Conservation (phyloP, 2,113 vertebrate species). For the Psilopsiagon aymara region DNA sequence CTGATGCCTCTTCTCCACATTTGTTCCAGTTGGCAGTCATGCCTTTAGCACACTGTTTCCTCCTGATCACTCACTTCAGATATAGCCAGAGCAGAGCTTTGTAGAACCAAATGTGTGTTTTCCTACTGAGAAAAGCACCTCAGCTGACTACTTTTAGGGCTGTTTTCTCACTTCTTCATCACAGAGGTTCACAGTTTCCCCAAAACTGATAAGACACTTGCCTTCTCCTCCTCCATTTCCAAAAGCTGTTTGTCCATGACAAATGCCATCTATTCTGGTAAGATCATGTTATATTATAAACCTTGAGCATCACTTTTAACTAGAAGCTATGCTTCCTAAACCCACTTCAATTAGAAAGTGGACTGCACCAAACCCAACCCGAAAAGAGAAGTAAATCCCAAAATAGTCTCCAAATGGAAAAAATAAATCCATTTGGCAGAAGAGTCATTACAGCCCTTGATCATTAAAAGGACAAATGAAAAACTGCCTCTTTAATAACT, state of each 20-base stretch:
- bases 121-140: not conserved
- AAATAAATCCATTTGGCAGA: not conserved
- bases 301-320: not conserved
- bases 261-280: not conserved
- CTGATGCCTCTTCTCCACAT: not conserved
- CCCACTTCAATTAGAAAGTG: not conserved
- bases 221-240: not conserved
- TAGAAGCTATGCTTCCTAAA: not conserved
- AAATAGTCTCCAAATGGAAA: not conserved
- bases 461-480: slow-evolving; percentile 44
- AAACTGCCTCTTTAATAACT: not conserved
- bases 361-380: not conserved
- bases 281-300: not conserved
- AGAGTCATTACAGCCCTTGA: not conserved
- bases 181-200: not conserved
- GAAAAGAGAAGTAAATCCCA: not conserved
- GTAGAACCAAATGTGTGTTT: not conserved
- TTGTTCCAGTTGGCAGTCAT: not conserved
- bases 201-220: not conserved
- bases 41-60: not conserved
- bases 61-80: not conserved
- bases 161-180: not conserved
- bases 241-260: not conserved
- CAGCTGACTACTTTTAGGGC: not conserved
- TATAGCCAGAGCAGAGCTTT: not conserved